These are phyloP conservation scores for Enteromius thamalakanensis DNA, from an alignment of 2,797 vertebrate genomes.

Conservation along the genomic window DNA sequence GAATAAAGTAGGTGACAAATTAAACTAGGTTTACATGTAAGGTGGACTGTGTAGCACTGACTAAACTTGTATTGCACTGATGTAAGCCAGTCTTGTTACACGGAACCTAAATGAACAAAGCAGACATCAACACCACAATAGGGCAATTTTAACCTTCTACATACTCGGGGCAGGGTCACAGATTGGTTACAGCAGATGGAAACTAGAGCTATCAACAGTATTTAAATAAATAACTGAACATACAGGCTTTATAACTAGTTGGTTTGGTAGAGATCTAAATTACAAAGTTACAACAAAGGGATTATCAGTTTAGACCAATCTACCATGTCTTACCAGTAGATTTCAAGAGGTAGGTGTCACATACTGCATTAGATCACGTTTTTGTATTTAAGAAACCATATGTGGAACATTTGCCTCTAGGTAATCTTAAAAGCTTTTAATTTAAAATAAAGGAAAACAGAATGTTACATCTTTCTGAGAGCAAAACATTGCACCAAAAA, in stretches of 20 bases:
- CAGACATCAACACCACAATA: not conserved
- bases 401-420: slow-evolving; percentile 40
- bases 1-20: not conserved
- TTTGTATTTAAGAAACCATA: slow-evolving; percentile 36
- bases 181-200: slow-evolving; percentile 7
- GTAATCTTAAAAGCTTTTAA: slow-evolving; percentile 53
- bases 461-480: not conserved
- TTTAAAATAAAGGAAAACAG: slow-evolving; percentile 25
- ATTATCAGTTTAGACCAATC: not conserved
- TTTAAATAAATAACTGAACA: slow-evolving; percentile 26
- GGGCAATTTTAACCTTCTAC: not conserved
- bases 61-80: slow-evolving; percentile 16
- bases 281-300: not conserved
- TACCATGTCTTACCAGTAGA: slow-evolving; percentile 38
- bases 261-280: not conserved
- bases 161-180: not conserved
- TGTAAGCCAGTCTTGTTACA: not conserved
- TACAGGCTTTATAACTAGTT: slow-evolving; percentile 13
- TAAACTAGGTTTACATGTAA: not conserved
- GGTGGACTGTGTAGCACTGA: not conserved
- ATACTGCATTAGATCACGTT: slow-evolving; percentile 36
- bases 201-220: not conserved
- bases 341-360: slow-evolving; percentile 54
- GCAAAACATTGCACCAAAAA: slow-evolving; percentile 51
- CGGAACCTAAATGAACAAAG: not conserved